These are phyloP conservation scores for Ectemnius cavifrons DNA, from an alignment of 2,888 invertebrate genomes.

Conservation along the genomic window DNA sequence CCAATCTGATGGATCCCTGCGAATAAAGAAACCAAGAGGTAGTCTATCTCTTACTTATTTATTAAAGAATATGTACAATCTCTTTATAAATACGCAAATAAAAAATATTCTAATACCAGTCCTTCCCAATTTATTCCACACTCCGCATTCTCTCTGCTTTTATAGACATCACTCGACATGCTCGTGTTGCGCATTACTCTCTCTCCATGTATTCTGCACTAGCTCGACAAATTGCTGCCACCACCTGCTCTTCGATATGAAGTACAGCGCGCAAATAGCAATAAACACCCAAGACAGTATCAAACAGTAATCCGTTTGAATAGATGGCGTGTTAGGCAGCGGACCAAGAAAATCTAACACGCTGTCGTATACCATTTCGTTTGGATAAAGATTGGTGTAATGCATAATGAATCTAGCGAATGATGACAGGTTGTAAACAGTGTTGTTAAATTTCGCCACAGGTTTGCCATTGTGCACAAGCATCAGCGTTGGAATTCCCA, in stretches of 20 bases:
- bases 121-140: conserved; percentile 16
- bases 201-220: conserved; percentile 91
- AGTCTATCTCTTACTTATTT: conserved; percentile 23
- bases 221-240: conserved; percentile 90
- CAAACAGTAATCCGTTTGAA: conserved; percentile 89
- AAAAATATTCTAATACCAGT: conserved; percentile 32
- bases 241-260: conserved; percentile 87
- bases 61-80: conserved; percentile 39
- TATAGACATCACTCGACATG: conserved; percentile 82
- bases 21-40: background rate
- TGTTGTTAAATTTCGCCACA: conserved; percentile 90
- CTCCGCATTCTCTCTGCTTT: background rate
- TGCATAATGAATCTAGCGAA: conserved; percentile 88
- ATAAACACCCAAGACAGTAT: conserved; percentile 93
- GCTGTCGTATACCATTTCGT: conserved; percentile 84
- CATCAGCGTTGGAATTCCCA: conserved; percentile 93
- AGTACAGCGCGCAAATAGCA: conserved; percentile 85
- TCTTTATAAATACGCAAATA: conserved; percentile 29
- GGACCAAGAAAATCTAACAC: conserved; percentile 90
- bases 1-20: too few relatives aligned
- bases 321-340: conserved; percentile 86
- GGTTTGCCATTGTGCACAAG: conserved; percentile 94
- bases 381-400: conserved; percentile 85
- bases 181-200: conserved; percentile 90
- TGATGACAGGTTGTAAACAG: conserved; percentile 87